Percentiles rank a stretch among this genome's conserved stretches.
Conservation (phyloP, 2,113 vertebrate species). For the Megalops atlanticus region DNA sequence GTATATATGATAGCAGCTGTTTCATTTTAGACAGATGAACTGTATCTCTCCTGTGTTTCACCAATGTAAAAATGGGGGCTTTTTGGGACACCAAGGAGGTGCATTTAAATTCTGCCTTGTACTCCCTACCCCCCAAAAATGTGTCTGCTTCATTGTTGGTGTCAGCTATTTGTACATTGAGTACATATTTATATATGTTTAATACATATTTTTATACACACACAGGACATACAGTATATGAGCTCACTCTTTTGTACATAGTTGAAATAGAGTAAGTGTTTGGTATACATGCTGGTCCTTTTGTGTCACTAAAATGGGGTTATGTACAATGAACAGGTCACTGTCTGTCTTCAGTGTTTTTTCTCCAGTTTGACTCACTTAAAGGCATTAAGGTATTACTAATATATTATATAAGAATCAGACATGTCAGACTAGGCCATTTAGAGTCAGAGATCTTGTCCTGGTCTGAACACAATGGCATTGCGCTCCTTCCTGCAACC, state of each 20-base stretch:
- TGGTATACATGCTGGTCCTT: constrained; percentile 59
- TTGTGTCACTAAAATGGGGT: constrained; percentile 38
- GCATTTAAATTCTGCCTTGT: too few species aligned
- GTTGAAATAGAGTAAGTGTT: constrained; percentile 75
- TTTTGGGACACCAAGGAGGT: too few species aligned
- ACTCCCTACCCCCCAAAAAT: background rate
- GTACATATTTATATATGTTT: constrained; percentile 82
- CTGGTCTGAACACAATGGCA: too few species aligned
- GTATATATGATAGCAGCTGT: too few species aligned
- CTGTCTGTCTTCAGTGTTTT: background rate
- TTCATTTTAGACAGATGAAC: too few species aligned
- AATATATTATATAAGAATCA: background rate
- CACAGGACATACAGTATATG: constrained; percentile 70
- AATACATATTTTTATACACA: constrained; percentile 83
- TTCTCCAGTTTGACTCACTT: background rate
- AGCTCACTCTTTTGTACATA: constrained; percentile 82
- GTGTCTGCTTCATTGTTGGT: constrained; percentile 49
- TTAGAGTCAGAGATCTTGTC: too few species aligned
- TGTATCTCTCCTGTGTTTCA: too few species aligned
- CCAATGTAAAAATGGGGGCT: too few species aligned
- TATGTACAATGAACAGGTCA: background rate
- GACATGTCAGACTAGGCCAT: background rate
- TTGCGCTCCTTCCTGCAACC: too few species aligned
- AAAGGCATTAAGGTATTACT: too few species aligned
- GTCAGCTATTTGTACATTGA: constrained; percentile 83